These are phyloP conservation scores for Allacma fusca DNA, from an alignment of 2,888 invertebrate genomes.

Conservation along the genomic window DNA sequence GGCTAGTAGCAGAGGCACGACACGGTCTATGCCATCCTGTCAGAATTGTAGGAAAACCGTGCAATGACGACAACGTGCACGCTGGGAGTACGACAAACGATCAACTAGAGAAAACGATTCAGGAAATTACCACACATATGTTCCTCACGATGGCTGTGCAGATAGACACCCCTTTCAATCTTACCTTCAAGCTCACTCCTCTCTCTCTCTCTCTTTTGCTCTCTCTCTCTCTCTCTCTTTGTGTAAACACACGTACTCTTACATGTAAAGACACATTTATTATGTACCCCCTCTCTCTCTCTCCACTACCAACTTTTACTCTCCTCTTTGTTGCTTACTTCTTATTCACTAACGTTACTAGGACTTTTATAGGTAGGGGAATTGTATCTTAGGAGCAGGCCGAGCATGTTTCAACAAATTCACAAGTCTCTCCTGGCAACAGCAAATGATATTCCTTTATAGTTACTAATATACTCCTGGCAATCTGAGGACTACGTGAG, in stretches of 20 bases:
- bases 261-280: slow-evolving; percentile 32
- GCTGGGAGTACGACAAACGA: slow-evolving; percentile 52
- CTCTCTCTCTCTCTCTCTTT: no score
- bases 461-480: neutral
- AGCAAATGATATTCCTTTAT: slow-evolving; percentile 14
- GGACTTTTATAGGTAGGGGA: no score
- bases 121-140: slow-evolving; percentile 55
- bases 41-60: slow-evolving; percentile 4
- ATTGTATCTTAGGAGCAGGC: neutral
- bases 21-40: no score
- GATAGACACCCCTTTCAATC: slow-evolving; percentile 40
- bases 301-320: no score
- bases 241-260: no score
- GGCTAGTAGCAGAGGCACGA: no score
- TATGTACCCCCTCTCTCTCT: slow-evolving; percentile 33
- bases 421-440: slow-evolving; percentile 1
- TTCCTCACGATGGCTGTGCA: slow-evolving; percentile 6
- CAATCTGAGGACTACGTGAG: no score
- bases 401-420: slow-evolving; percentile 14
- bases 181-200: slow-evolving; percentile 11
- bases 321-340: no score
- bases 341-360: no score
- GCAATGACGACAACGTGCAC: slow-evolving; percentile 31
- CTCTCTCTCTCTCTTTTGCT: no score
- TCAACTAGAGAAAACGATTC: slow-evolving; percentile 55